phyloP scores from a whole-genome alignment of 2,113 vertebrate genomes.

The Datnioides undecimradiatus region DNA sequence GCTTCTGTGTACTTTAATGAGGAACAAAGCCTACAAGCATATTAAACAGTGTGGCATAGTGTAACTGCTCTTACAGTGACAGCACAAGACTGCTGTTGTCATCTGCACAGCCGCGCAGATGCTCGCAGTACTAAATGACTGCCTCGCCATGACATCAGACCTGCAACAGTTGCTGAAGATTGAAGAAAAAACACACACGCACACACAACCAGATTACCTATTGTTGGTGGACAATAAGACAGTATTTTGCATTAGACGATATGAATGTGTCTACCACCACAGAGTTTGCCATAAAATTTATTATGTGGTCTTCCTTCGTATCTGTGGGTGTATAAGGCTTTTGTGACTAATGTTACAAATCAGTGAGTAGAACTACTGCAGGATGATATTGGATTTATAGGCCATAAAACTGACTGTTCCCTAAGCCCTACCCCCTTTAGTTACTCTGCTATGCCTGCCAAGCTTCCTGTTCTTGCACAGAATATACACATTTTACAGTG shows the following conservation, averaged over 20 bases:
- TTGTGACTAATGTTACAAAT: background rate
- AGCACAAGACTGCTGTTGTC: slow-evolving; percentile 44
- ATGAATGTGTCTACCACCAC: no score
- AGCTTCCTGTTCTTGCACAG: no score
- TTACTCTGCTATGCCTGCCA: no score
- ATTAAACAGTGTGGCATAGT: slow-evolving; percentile 62
- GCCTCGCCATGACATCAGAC: slow-evolving; percentile 12
- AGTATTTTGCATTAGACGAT: background rate
- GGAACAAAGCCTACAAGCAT: slow-evolving; percentile 72
- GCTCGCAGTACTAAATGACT: slow-evolving; percentile 37
- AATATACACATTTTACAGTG: background rate
- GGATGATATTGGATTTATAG: background rate
- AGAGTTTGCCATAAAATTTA: background rate
- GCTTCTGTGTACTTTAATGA: slow-evolving; percentile 73
- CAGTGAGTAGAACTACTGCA: background rate
- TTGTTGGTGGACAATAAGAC: background rate
- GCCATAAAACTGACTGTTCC: background rate
- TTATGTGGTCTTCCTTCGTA: background rate
- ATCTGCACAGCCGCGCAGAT: slow-evolving; percentile 18
- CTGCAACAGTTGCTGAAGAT: slow-evolving; percentile 31
- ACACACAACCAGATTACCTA: background rate
- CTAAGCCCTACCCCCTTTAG: background rate
- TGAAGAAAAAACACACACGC: background rate
- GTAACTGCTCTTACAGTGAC: slow-evolving; percentile 55
- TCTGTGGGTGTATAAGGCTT: background rate